phyloP scores from a whole-genome alignment of 2,888 invertebrate genomes.

The Gonocerus acuteangulatus region DNA sequence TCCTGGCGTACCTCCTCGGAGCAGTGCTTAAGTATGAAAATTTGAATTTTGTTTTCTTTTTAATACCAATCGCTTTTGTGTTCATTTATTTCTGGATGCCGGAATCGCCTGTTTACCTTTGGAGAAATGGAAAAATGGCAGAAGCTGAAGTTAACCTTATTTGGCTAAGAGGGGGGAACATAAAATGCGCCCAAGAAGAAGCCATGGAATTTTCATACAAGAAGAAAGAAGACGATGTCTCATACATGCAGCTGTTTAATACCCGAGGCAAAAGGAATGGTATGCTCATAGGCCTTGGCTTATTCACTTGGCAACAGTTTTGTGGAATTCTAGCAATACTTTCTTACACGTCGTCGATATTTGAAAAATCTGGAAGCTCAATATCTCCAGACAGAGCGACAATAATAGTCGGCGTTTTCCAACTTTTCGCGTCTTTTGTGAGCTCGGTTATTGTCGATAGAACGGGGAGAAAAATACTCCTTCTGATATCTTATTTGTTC shows the following conservation, averaged over 20 bases:
- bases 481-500: slow-evolving; percentile 44
- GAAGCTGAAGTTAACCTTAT: slow-evolving; percentile 45
- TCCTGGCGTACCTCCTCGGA: slow-evolving; percentile 49
- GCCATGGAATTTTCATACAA: slow-evolving; percentile 24
- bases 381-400: slow-evolving; percentile 41
- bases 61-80: slow-evolving; percentile 47
- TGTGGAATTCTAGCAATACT: slow-evolving; percentile 47
- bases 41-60: slow-evolving; percentile 44
- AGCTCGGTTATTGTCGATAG: slow-evolving; percentile 43
- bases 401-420: slow-evolving; percentile 46
- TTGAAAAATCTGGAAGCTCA: slow-evolving; percentile 40
- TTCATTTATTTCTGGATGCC: slow-evolving; percentile 50
- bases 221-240: slow-evolving; percentile 29
- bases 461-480: slow-evolving; percentile 45
- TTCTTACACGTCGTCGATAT: slow-evolving; percentile 41
- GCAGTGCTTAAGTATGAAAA: slow-evolving; percentile 47
- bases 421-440: slow-evolving; percentile 40
- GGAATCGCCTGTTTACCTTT: slow-evolving; percentile 53
- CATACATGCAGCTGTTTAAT: slow-evolving; percentile 42
- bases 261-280: slow-evolving; percentile 43
- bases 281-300: slow-evolving; percentile 43
- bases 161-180: slow-evolving; percentile 39
- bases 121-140: slow-evolving; percentile 44
- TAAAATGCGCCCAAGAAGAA: slow-evolving; percentile 33
- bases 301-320: slow-evolving; percentile 45